Conservation (phyloP, 2,888 invertebrate species). For the Ochropleura plecta region DNA sequence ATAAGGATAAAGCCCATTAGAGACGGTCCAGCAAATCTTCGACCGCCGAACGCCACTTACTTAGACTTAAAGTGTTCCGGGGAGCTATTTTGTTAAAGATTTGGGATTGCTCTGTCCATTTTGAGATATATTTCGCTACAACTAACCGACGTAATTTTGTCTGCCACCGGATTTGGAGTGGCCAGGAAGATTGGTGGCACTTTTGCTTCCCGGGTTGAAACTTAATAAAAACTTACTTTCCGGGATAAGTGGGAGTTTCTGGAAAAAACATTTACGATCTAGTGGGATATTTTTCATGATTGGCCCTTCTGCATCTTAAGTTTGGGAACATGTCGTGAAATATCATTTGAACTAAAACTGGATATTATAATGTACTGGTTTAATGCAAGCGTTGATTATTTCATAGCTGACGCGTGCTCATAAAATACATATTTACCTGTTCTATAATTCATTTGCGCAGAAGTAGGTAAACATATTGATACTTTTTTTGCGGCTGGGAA, state of each 20-base stretch:
- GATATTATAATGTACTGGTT: background rate
- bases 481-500: too few species aligned
- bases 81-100: slow-evolving; percentile 88
- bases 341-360: background rate
- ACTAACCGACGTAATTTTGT: slow-evolving; percentile 65
- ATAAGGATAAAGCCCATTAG: slow-evolving; percentile 90
- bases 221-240: background rate
- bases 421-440: background rate
- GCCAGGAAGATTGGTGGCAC: slow-evolving; percentile 38
- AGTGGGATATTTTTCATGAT: background rate
- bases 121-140: slow-evolving; percentile 80
- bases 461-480: background rate
- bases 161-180: slow-evolving; percentile 47
- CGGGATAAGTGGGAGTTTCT: background rate
- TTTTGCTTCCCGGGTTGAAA: slow-evolving; percentile 13
- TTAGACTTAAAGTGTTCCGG: slow-evolving; percentile 89
- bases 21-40: slow-evolving; percentile 90
- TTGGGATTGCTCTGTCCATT: slow-evolving; percentile 86
- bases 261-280: background rate
- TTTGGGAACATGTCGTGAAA: background rate
- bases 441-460: background rate
- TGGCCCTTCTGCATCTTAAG: background rate
- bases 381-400: background rate
- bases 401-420: background rate
- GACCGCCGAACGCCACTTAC: slow-evolving; percentile 90